Percentiles rank a stretch among this genome's conserved stretches.
Conservation (phyloP, 2,888 invertebrate genomes). For the Beris morrisii region DNA sequence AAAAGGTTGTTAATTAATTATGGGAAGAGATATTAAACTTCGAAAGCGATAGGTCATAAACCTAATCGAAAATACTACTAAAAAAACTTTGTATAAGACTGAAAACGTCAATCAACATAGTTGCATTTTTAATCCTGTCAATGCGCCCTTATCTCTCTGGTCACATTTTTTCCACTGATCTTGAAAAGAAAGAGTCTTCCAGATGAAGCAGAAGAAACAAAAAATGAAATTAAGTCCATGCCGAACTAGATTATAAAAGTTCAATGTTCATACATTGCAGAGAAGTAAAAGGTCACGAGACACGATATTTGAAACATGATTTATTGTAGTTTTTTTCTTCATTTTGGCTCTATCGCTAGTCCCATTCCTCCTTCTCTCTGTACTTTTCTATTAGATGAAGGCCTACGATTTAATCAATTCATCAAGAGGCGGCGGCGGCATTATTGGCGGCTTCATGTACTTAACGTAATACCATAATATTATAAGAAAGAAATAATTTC, state of each 20-base stretch:
- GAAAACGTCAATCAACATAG: no score
- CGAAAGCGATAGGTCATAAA: no score
- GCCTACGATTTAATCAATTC: conserved; percentile 30
- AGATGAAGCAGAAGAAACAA: neutral
- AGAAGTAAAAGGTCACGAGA: conserved; percentile 22
- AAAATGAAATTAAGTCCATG: conserved; percentile 19
- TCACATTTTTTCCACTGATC: conserved; percentile 4
- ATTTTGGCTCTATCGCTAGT: neutral
- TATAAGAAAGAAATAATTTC: conserved; percentile 25
- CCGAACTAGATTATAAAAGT: conserved; percentile 23
- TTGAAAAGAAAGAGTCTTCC: conserved; percentile 3
- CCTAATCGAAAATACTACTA: no score
- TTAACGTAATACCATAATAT: conserved; percentile 17
- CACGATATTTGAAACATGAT: conserved; percentile 23
- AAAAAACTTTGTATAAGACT: no score
- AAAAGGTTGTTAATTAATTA: no score
- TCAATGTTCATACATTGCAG: conserved; percentile 25
- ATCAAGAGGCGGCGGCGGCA: conserved; percentile 13
- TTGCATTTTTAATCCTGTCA: neutral
- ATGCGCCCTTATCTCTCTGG: neutral
- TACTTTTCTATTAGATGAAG: conserved; percentile 19
- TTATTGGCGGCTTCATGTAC: conserved; percentile 21
- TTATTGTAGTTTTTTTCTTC: conserved; percentile 13
- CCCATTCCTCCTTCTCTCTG: neutral
- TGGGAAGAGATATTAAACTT: no score